Base-by-base conservation (phyloP, 2,888 invertebrate genomes). In the Darwinula stevensoni region DNA sequence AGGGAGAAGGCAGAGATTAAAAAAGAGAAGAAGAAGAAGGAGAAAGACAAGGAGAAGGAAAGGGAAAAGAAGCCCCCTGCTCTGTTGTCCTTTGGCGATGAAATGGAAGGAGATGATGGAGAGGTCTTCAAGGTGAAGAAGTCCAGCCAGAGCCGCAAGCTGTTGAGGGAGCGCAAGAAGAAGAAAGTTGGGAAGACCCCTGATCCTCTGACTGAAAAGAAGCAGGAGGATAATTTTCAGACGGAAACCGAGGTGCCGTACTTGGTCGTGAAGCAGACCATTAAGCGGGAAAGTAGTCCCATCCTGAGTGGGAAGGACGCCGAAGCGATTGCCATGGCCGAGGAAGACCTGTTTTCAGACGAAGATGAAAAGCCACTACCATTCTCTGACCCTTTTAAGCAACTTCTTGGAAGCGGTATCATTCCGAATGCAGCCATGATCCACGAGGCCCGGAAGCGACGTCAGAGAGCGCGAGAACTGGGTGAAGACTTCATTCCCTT, bases 51-150 rank as follows among this genome's bases (percentile, higher is more conserved):
- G 22, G 9, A 6, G 22, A 22, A 22, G 22, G 9, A 6, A n/a
- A 22, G 9, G n/a, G n/a, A 9, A 9, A 6, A 6, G n/a, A 9
- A 6, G n/a, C 9, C 6, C 6, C 9, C n/a, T 6, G 6, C 22
- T 22, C 22, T 22, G 9, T n/a, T 22, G n/a, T 22, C 22, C n/a
- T 22, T 22, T n/a, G 22, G 22, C 9, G 22, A 22, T 22, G 22
- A 22, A n/a, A 6, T 22, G 22, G 22, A 22, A 22, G 28, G 36
- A 37, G 74, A 74, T 47, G 67, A 66, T 42, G 72, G 66, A 16
- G 84, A 84, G 55, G 69, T 75, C 32, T 88, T 91, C 52, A 74
- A 84, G 62, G 76, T 91, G 31, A 84, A 80, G 51, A 88, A 88
- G 52, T 84, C 88, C 5, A 78, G 76, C 5, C 75, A 84, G 46